Conservation (phyloP, 1,140 invertebrate genomes). For the Brachionus sp. region DNA sequence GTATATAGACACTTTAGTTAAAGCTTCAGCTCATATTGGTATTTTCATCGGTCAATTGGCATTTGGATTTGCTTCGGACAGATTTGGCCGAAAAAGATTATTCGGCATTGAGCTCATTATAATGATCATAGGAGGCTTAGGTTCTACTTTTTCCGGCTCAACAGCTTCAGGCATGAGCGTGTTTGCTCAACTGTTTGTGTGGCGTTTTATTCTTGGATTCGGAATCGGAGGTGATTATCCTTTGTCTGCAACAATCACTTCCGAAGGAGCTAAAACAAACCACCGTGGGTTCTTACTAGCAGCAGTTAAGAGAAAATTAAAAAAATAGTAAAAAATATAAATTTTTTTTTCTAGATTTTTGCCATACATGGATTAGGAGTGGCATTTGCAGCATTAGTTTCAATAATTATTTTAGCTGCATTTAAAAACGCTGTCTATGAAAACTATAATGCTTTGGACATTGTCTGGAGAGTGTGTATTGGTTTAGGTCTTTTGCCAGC, state of each 20-base stretch:
- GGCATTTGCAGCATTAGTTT: not conserved
- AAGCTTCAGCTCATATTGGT: conserved; percentile 27
- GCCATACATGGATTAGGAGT: conserved; percentile 33
- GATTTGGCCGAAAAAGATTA: conserved; percentile 22
- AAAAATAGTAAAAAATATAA: not conserved
- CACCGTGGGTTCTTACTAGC: conserved; percentile 22
- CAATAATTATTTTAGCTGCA: conserved; percentile 21
- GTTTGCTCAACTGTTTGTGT: not conserved
- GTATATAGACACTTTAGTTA: conserved; percentile 21
- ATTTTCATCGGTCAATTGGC: conserved; percentile 24
- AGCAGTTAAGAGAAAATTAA: not conserved
- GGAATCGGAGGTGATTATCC: conserved; percentile 46
- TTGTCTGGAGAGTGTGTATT: conserved; percentile 29
- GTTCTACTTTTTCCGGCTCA: conserved; percentile 1
- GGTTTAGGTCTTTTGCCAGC: conserved; percentile 22
- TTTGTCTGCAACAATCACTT: conserved; percentile 31
- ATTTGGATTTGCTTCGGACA: conserved; percentile 14
- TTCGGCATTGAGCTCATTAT: conserved; percentile 27
- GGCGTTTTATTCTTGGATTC: conserved; percentile 32
- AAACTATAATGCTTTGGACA: conserved; percentile 27
- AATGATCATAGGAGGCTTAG: not conserved
- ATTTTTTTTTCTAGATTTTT: conserved; percentile 20
- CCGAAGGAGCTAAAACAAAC: not conserved
- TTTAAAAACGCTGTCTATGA: conserved; percentile 1
- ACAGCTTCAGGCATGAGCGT: conserved; percentile 14